Base-by-base conservation (phyloP, 30 jellyfish, hydroid and myxozoan species). In the Turritopsis rubra region DNA sequence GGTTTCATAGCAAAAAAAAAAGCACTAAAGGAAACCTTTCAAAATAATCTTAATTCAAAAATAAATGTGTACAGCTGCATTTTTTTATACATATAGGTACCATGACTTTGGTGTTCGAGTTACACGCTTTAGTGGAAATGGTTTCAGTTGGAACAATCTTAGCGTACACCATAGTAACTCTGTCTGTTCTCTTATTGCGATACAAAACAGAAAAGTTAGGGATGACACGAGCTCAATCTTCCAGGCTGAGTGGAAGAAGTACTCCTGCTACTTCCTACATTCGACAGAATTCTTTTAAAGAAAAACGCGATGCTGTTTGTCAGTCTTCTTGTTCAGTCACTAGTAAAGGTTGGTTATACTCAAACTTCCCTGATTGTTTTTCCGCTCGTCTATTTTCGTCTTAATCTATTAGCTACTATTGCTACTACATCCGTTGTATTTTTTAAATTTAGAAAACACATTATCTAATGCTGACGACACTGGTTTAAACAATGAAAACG, bases 61-160 rank as follows among this genome's bases (percentile, higher is more conserved):
- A 3, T 17, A 22, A 3, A 70, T 7, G n/a, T n/a, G n/a, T n/a
- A n/a, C n/a, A n/a, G n/a, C n/a, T n/a, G n/a, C n/a, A 65, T 13
- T 0, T 21, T 0, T 52, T 53, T 80, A 17, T 16, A 5, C 65
- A 5, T n/a, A 18, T 80, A 91, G 97, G 96, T 25, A 19, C 75
- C 52, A 86, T 87, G 90, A 52, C 96, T 1, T 70, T 91, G 74
- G 21, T 86, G 70, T 52, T 91, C 23, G 84, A 84, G 53, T 83
- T 91, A 28, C 89, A 86, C 21, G 97, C 79, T 20, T 81, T 91
- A 71, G 90, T 91, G 22, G 96, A 91, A 81, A 91, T 91, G 97
- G 94, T 91, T 9, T 91, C 97, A 1, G 87, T 91, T 87, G 97
- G 97, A 13, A 91, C 97, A 1, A 83, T 91, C 23, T 26, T 91